Evolutionary conservation across 2,797 vertebrate genomes (phyloP).

Genomic region (Semaprochilodus insignis): DNA sequence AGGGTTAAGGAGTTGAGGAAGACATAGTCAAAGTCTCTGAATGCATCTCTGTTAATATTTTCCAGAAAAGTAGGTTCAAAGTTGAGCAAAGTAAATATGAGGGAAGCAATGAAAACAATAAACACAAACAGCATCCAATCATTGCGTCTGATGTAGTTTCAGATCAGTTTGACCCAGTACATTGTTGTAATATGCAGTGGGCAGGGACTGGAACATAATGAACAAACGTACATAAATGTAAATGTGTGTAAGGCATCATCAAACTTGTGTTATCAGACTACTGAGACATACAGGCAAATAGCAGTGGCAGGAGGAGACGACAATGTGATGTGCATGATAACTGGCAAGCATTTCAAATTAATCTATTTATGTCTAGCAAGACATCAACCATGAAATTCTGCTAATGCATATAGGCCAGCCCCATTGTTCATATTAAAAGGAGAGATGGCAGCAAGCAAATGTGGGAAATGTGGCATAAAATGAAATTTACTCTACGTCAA

Average conservation of each 20-base stretch:
- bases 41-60: no score
- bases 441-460: conserved; percentile 11
- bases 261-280: neutral
- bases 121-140: neutral
- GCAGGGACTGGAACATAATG: neutral
- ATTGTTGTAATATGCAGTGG: neutral
- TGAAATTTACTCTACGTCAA: conserved; percentile 5
- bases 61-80: no score
- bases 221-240: neutral
- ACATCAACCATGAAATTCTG: conserved; percentile 36
- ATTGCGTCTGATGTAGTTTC: neutral
- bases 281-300: neutral
- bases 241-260: neutral
- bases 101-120: neutral
- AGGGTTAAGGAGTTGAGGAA: no score
- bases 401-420: conserved; percentile 29
- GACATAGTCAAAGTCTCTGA: no score
- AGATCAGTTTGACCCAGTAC: neutral
- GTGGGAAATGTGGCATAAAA: conserved; percentile 43
- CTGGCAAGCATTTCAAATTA: conserved; percentile 4
- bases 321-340: conserved; percentile 13
- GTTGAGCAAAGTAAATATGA: no score
- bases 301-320: neutral
- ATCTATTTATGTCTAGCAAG: conserved; percentile 16
- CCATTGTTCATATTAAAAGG: conserved; percentile 30